Conservation (phyloP, 2,797 vertebrate genomes). For the Hemitrygon akajei region DNA sequence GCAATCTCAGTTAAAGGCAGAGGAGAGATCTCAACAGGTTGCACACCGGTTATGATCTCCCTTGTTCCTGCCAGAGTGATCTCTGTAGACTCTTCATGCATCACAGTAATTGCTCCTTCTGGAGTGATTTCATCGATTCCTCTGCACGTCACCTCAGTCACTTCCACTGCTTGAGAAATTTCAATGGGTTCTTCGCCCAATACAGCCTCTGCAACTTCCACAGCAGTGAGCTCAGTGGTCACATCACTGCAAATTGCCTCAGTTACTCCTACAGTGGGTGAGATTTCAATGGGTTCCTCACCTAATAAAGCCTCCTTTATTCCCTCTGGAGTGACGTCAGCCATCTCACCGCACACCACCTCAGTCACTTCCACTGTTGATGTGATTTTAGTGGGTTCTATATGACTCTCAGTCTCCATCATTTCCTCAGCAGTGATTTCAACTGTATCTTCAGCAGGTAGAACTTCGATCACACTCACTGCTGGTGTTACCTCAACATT, state of each 20-base stretch:
- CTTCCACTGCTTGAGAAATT: neutral
- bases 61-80: neutral
- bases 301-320: too few species aligned
- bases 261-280: neutral
- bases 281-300: neutral
- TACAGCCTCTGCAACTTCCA: neutral
- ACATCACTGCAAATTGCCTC: neutral
- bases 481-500: neutral
- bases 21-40: neutral
- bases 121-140: slow-evolving; percentile 42
- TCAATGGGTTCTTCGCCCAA: neutral
- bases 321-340: neutral
- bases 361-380: neutral
- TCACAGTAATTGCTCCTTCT: neutral
- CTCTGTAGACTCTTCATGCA: slow-evolving; percentile 46
- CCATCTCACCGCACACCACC: neutral
- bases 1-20: neutral
- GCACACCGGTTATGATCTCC: neutral
- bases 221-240: neutral
- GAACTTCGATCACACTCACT: neutral
- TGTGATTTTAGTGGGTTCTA: neutral
- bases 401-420: too few species aligned
- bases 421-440: neutral
- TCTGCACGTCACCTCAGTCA: neutral
- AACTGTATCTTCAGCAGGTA: neutral